These are phyloP conservation scores for Microhierax caerulescens DNA, from an alignment of 2,797 vertebrate species.

Conservation along the genomic window DNA sequence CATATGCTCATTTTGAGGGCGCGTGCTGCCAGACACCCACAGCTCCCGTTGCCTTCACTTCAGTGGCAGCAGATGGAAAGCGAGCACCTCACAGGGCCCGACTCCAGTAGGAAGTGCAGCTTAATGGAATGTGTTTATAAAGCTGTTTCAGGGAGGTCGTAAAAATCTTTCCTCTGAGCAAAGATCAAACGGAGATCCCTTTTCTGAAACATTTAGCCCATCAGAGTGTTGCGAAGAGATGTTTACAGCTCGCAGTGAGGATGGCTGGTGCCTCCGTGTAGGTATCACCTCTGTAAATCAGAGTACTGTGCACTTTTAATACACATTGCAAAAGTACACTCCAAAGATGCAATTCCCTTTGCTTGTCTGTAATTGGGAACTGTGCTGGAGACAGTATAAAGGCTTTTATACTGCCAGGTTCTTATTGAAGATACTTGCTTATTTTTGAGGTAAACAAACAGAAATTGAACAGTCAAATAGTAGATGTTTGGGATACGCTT, in stretches of 20 bases:
- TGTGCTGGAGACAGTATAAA: background rate
- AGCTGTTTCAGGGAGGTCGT: background rate
- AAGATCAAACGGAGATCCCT: background rate
- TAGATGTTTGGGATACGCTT: background rate
- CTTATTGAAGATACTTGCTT: background rate
- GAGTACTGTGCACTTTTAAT: background rate
- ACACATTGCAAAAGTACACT: background rate
- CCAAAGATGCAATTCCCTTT: background rate
- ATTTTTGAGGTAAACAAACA: background rate
- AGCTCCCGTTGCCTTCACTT: background rate
- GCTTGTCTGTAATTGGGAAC: background rate
- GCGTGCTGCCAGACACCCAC: rapidly evolving
- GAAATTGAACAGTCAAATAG: background rate
- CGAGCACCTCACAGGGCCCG: background rate
- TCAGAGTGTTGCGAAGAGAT: background rate
- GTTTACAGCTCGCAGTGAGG: background rate
- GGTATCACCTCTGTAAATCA: background rate
- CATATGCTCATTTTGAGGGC: background rate
- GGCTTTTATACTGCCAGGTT: background rate
- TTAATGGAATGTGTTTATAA: background rate
- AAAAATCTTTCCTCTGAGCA: background rate
- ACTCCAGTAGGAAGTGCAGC: background rate
- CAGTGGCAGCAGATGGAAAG: background rate
- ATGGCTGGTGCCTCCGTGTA: background rate
- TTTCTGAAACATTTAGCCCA: background rate